Base-by-base conservation (phyloP, 2,888 invertebrate genomes). In the Xestia c-nigrum region DNA sequence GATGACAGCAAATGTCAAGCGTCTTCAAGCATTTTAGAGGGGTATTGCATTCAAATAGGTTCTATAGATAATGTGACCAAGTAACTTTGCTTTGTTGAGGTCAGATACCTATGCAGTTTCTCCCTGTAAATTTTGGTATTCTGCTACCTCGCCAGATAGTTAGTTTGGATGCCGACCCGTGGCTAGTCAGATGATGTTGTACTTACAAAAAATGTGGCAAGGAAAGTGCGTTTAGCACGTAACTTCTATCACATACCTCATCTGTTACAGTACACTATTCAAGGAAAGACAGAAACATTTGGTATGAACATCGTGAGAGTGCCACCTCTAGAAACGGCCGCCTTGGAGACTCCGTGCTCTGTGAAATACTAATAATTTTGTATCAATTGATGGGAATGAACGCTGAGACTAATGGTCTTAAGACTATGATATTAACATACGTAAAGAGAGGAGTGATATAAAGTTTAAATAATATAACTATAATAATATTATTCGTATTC, bases 361-460 rank as follows among this genome's bases (percentile, higher is more conserved):
- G 40, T 63, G 63, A 21, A 12, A 69, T 72, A 84, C 74, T 76
- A 79, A 74, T 72, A 82, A 69, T 76, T 91, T 88, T 81, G 78
- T 88, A 80, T 89, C 78, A 88, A 89, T 90, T 87, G 87, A 89
- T 87, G 81, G 74, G 79, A 87, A 87, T 87, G 82, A 88, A 87
- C 86, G 84, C 52, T 74, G 84, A 87, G 80, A 78, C 71, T 85
- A 84, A 86, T 82, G 83, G 87, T 85, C 81, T 90, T 88, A 81
- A 87, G 83, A 81, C 83, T 85, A 83, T 83, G 65, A 71, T 76
- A 86, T 81, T 85, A 82, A 72, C 82, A 87, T 87, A 74, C 47
- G 19, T 74, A 72, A 82, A 78, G 65, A 72, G 38, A 82, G 31
- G 73, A 70, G 69, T 73, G 64, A 75, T 75, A 71, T 78, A 47